Evolutionary conservation across 1,140 invertebrate species (phyloP).

Genomic region (Microplitis demolitor): DNA sequence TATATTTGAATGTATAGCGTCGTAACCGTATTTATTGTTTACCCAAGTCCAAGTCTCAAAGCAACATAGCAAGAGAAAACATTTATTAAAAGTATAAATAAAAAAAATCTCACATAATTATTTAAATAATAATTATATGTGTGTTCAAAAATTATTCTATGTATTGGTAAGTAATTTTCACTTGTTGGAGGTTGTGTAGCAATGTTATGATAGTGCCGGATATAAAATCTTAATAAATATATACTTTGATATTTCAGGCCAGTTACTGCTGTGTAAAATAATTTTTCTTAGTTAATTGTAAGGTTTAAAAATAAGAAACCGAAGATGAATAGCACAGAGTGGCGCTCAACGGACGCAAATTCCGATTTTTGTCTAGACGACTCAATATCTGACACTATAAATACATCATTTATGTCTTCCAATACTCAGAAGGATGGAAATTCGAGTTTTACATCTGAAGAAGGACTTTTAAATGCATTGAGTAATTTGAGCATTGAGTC

Average conservation of each 20-base stretch:
- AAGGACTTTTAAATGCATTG: background rate
- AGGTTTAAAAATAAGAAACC: background rate
- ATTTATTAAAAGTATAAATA: too few relatives aligned
- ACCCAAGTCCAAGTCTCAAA: background rate
- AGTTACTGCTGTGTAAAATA: background rate
- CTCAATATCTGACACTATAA: background rate
- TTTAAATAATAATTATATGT: too few relatives aligned
- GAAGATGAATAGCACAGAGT: slow-evolving; percentile 2
- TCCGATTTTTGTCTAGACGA: background rate
- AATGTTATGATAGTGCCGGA: too few relatives aligned
- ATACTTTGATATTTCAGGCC: background rate
- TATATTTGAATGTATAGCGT: background rate
- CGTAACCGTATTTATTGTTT: background rate
- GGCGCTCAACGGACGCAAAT: slow-evolving; percentile 7
- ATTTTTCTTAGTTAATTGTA: background rate
- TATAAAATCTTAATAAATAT: background rate
- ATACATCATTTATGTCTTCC: background rate
- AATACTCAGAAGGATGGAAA: background rate
- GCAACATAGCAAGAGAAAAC: too few relatives aligned
- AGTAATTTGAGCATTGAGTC: background rate
- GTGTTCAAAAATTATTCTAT: too few relatives aligned
- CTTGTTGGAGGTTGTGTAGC: too few relatives aligned
- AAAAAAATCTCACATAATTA: too few relatives aligned
- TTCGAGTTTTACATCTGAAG: background rate
- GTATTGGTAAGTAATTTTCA: too few relatives aligned